These are phyloP conservation scores for Mesaphorura yosii DNA, from an alignment of 1,140 invertebrate species.

Conservation along the genomic window DNA sequence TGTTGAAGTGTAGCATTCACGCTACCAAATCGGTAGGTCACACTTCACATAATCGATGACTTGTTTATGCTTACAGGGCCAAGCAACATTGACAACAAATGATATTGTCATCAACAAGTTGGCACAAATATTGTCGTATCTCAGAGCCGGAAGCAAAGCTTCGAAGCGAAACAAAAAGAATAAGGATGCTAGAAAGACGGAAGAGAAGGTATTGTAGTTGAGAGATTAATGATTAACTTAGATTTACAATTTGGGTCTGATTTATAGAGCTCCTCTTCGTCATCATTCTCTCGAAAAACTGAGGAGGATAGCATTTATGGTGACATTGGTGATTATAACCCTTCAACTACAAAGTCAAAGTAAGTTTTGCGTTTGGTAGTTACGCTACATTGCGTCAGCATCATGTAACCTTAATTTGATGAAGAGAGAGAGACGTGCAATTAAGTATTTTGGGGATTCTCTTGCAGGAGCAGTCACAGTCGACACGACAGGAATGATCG, in stretches of 20 bases:
- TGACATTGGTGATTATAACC: slow-evolving; percentile 84
- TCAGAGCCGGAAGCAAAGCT: slow-evolving; percentile 65
- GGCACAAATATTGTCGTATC: slow-evolving; percentile 89
- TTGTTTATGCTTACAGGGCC: slow-evolving; percentile 48
- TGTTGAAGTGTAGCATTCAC: too few species aligned
- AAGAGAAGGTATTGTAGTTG: slow-evolving; percentile 27
- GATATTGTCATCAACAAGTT: slow-evolving; percentile 94
- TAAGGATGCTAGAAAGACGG: slow-evolving; percentile 43
- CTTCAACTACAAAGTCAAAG: slow-evolving; percentile 40
- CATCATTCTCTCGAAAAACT: slow-evolving; percentile 4
- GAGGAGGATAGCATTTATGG: slow-evolving; percentile 79
- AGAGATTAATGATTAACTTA: too few species aligned
- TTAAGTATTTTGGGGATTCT: background rate
- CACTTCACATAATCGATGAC: too few species aligned
- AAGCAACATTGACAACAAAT: slow-evolving; percentile 77
- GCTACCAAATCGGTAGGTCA: too few species aligned
- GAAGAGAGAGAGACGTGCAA: too few species aligned
- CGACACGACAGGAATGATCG: too few species aligned
- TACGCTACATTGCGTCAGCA: too few species aligned
- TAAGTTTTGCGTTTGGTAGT: background rate
- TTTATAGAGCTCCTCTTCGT: background rate
- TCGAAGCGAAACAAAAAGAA: slow-evolving; percentile 63
- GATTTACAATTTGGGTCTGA: background rate
- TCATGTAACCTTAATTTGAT: too few species aligned
- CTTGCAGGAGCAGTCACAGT: background rate